phyloP scores from a whole-genome alignment of 1,140 invertebrate genomes.

The Trigoniulus corallinus region DNA sequence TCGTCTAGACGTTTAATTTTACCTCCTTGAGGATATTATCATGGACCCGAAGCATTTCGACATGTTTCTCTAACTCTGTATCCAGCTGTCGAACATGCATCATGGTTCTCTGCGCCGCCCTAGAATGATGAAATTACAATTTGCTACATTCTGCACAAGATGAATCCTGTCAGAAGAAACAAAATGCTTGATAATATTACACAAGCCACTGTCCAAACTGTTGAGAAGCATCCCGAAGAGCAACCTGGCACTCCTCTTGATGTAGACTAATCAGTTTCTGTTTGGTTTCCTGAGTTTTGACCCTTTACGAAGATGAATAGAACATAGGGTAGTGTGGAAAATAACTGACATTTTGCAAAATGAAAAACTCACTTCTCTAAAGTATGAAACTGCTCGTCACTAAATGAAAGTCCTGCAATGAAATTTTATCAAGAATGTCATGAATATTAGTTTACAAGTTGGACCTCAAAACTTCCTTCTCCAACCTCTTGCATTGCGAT shows the following conservation, averaged over 20 bases:
- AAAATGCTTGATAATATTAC: neutral
- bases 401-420: constrained; percentile 51
- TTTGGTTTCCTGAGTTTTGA: neutral
- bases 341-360: neutral
- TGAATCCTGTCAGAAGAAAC: neutral
- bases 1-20: neutral
- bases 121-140: neutral
- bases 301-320: neutral
- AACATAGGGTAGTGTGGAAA: neutral
- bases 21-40: neutral
- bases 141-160: neutral
- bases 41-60: neutral
- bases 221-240: neutral
- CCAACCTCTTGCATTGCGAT: constrained; percentile 35
- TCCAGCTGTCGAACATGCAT: neutral
- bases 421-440: constrained; percentile 20
- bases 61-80: neutral
- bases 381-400: constrained; percentile 86
- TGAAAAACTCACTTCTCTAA: constrained; percentile 42
- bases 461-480: neutral
- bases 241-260: neutral
- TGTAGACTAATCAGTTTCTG: neutral
- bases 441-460: constrained; percentile 4
- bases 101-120: neutral
- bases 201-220: neutral